phyloP scores from a whole-genome alignment of 92 coral and sea anemone species.

The Micromussa lordhowensis region DNA sequence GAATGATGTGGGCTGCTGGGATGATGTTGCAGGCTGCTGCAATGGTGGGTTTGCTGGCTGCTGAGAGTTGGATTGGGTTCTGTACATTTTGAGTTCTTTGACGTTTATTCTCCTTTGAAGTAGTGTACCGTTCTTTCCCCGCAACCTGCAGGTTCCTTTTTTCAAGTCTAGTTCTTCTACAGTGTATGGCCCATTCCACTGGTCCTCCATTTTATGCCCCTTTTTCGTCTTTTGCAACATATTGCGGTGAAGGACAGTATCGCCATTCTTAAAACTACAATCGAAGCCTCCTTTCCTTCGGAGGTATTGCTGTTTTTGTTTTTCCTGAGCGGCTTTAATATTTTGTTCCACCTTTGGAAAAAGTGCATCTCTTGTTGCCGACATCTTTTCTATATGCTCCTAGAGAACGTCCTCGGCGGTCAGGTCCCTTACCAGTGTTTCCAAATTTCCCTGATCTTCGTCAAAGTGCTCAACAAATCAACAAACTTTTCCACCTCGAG shows the following conservation, averaged over 20 bases:
- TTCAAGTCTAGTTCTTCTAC: slow-evolving; percentile 19
- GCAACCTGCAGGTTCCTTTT: slow-evolving; percentile 55
- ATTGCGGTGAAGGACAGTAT: slow-evolving; percentile 59
- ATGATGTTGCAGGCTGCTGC: neutral
- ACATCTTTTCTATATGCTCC: slow-evolving; percentile 36
- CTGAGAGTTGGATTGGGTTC: neutral
- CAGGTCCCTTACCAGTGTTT: slow-evolving; percentile 16
- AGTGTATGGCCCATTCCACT: slow-evolving; percentile 69
- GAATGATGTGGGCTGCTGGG: no score
- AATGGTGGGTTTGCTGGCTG: neutral
- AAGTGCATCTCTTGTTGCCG: slow-evolving; percentile 34
- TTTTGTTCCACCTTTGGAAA: slow-evolving; percentile 46
- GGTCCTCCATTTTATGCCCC: slow-evolving; percentile 71
- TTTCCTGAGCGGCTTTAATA: slow-evolving; percentile 67
- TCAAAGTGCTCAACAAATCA: slow-evolving; percentile 11
- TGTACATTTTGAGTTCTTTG: slow-evolving; percentile 51
- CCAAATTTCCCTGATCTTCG: slow-evolving; percentile 5
- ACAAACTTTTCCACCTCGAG: slow-evolving; percentile 59
- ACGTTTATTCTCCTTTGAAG: slow-evolving; percentile 35
- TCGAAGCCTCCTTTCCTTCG: slow-evolving; percentile 42
- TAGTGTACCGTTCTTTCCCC: slow-evolving; percentile 16
- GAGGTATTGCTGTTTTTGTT: slow-evolving; percentile 60
- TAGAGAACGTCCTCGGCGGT: slow-evolving; percentile 19
- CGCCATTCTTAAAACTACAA: slow-evolving; percentile 40
- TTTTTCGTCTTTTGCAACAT: slow-evolving; percentile 66